These are phyloP conservation scores for Patiria pectinifera DNA, from an alignment of 53 echinoderm and acorn worm species.

Conservation along the genomic window DNA sequence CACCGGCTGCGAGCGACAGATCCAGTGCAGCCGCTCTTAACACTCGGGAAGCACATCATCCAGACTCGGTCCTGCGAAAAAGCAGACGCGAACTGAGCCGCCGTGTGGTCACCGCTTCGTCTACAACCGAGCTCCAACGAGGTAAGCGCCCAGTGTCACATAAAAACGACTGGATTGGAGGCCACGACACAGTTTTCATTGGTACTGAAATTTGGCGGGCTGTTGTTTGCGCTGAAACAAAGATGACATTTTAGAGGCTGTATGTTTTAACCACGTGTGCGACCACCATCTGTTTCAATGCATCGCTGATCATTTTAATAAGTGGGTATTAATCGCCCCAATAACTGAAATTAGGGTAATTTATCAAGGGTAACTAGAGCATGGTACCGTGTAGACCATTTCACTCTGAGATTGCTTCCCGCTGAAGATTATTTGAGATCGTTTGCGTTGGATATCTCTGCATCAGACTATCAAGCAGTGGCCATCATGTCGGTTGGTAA, in stretches of 20 bases:
- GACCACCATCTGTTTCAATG: constrained; percentile 19
- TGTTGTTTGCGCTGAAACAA: background rate
- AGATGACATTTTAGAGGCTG: background rate
- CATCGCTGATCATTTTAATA: background rate
- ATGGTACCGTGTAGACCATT: background rate
- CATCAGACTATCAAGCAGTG: background rate
- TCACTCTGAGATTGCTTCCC: background rate
- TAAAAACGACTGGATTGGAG: background rate
- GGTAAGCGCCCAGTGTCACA: background rate
- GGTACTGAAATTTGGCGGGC: background rate
- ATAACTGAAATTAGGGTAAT: constrained; percentile 19
- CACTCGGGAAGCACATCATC: background rate
- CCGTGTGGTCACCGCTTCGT: background rate
- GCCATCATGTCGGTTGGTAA: background rate
- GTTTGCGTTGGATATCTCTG: background rate
- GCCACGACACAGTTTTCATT: background rate
- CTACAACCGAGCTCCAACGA: background rate
- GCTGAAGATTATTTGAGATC: background rate
- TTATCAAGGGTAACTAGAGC: background rate
- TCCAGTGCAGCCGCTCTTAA: background rate
- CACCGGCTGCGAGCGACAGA: background rate
- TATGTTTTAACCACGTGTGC: background rate
- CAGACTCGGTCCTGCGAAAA: background rate
- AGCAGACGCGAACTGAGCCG: constrained; percentile 24
- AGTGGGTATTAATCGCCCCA: background rate